Base-by-base conservation (phyloP, 2,888 invertebrate genomes). In the Ennomos quercinarius region DNA sequence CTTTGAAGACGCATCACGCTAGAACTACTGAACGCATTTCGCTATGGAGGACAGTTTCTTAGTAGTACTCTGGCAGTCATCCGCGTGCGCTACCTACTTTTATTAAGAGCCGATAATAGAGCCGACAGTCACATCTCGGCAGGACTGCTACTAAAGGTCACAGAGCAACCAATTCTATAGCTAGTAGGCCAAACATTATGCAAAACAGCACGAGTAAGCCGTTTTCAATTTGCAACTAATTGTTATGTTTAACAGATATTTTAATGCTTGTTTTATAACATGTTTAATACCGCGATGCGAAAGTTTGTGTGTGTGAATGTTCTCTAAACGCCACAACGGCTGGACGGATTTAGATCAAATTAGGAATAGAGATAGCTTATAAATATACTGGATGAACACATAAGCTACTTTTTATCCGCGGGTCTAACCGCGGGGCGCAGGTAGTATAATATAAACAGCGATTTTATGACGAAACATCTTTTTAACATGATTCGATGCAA, bases 51-150 rank as follows among this genome's bases (percentile, higher is more conserved):
- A 34, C 27, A 11, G 11, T 54, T 42, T 27, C 40, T 8, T 42
- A 48, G 54, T 55, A 60, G 49, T 37, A 9, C 43, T 41, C 55
- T 64, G 66, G 66, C 66, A 72, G 67, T 71, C 71, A 63, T 67
- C 75, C 74, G 77, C 75, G 72, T 78, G 77, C 72, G 76, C 80
- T 84, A 81, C 81, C 81, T 78, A 82, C 74, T 85, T 84, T 83
- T 82, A 81, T 84, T 83, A 82, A 78, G 75, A 73, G 75, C 74
- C 72, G 76, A 78, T 80, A 80, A 85, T 84, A 84, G 80, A 83
- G 80, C 78, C 80, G 78, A 78, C 70, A 76, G 67, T 74, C 67
- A 72, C 68, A 74, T 71, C 27, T 27, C 66, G 70, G 53, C 68
- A 77, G 76, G 76, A 77, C 54, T 80, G 76, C 57, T 62, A 62